phyloP scores from a whole-genome alignment of 2,113 vertebrate genomes.

The Cervus canadensis region DNA sequence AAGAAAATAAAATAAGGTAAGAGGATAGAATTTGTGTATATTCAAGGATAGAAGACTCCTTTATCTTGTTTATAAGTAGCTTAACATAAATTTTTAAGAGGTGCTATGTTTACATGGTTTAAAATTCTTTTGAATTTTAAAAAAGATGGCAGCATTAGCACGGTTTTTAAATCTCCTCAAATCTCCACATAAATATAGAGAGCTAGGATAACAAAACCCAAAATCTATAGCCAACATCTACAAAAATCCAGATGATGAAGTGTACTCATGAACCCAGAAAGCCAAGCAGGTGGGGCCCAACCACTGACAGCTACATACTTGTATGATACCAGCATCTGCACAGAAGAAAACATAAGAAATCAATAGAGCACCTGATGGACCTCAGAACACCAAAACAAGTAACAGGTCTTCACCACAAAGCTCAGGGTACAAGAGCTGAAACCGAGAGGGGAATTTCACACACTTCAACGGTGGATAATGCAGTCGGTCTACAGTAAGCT shows the following conservation, averaged over 20 bases:
- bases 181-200: not conserved
- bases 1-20: not conserved
- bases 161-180: not conserved
- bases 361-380: not conserved
- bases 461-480: not conserved
- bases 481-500: not conserved
- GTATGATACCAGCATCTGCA: not conserved
- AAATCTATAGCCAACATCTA: not conserved
- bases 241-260: not conserved
- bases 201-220: not conserved
- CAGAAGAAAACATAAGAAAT: not conserved
- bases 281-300: not conserved
- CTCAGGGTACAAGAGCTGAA: not conserved
- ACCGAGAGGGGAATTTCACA: not conserved
- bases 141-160: not conserved
- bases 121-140: not conserved
- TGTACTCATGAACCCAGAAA: not conserved
- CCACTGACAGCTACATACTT: not conserved
- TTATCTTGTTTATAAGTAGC: not conserved
- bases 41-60: not conserved
- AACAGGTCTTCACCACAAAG: not conserved
- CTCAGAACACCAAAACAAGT: not conserved
- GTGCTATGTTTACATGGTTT: not conserved
- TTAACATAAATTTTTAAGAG: not conserved
- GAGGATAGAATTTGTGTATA: not conserved